Evolutionary conservation across 2,888 invertebrate species (phyloP).

Genomic region (Biston stratarius): DNA sequence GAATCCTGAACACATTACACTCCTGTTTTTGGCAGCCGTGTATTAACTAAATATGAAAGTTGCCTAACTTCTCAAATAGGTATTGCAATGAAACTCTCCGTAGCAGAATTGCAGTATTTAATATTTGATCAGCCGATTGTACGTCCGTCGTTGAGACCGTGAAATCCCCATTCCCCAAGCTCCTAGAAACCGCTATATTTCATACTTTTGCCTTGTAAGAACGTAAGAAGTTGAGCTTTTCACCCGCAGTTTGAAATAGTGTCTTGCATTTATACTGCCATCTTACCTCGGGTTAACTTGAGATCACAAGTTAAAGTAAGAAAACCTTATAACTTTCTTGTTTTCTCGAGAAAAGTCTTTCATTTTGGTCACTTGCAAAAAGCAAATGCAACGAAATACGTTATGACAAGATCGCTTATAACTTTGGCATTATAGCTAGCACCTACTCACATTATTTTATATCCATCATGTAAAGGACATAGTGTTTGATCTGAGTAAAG

Average conservation of each 20-base stretch:
- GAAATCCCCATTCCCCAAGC: slow-evolving; percentile 24
- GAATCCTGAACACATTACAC: no score
- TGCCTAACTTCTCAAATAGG: neutral
- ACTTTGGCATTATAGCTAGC: no score
- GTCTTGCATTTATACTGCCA: slow-evolving; percentile 16
- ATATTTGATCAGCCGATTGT: slow-evolving; percentile 53
- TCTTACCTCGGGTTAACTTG: slow-evolving; percentile 9
- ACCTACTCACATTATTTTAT: no score
- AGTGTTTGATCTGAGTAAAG: no score
- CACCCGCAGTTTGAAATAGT: slow-evolving; percentile 10
- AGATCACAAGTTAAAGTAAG: neutral
- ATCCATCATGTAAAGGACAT: no score
- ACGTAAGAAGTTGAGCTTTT: slow-evolving; percentile 21
- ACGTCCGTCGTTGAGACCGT: slow-evolving; percentile 24
- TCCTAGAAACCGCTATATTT: slow-evolving; percentile 34
- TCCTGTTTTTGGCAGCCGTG: no score
- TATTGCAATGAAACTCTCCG: slow-evolving; percentile 4
- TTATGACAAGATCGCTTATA: no score
- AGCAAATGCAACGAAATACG: no score
- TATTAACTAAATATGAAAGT: no score
- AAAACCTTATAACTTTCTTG: no score
- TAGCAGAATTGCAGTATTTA: slow-evolving; percentile 43
- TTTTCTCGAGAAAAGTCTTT: no score
- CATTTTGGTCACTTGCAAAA: no score
- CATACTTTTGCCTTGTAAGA: slow-evolving; percentile 33